Percentiles rank a stretch among this genome's conserved stretches.
Conservation (phyloP, 37 sponge, comb jelly and placozoan species). For the Diacarnus erythraeanus region DNA sequence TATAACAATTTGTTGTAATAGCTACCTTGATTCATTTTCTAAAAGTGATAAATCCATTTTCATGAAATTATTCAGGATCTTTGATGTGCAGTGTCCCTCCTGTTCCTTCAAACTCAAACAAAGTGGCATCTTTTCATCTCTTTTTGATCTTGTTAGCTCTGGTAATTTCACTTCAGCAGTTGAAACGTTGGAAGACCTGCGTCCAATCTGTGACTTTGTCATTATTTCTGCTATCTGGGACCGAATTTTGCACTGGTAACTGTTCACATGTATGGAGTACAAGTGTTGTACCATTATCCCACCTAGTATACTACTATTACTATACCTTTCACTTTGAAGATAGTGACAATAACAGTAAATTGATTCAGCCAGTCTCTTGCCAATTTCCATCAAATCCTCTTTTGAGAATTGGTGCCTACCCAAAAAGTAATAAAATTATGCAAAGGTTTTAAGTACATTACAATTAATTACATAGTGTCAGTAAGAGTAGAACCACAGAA, state of each 20-base stretch:
- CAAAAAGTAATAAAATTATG: background rate
- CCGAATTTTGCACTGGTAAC: conserved; percentile 42
- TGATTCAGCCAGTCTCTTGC: conserved; percentile 30
- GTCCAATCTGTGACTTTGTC: background rate
- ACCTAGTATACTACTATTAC: no score
- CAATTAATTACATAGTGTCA: background rate
- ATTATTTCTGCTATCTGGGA: conserved; percentile 31
- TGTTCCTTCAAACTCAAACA: background rate
- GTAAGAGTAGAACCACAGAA: conserved; percentile 84
- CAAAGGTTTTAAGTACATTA: background rate
- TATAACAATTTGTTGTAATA: no score
- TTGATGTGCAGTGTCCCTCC: background rate
- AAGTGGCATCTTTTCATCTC: background rate
- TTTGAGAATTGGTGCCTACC: conserved; percentile 42
- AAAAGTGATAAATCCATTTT: conserved; percentile 3
- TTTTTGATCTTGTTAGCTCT: conserved; percentile 14
- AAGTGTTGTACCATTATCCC: background rate
- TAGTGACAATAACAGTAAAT: conserved; percentile 14
- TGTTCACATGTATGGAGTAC: background rate
- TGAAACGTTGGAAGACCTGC: background rate
- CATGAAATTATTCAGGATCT: conserved; percentile 26
- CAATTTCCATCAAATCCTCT: conserved; percentile 21
- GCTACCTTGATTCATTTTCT: conserved; percentile 57
- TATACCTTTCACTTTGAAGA: conserved; percentile 36
- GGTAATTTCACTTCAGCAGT: background rate